Evolutionary conservation across 2,888 invertebrate species (phyloP), one percentile per base, ranked within the genome.

Genomic region (Sthenelais limicola): DNA sequence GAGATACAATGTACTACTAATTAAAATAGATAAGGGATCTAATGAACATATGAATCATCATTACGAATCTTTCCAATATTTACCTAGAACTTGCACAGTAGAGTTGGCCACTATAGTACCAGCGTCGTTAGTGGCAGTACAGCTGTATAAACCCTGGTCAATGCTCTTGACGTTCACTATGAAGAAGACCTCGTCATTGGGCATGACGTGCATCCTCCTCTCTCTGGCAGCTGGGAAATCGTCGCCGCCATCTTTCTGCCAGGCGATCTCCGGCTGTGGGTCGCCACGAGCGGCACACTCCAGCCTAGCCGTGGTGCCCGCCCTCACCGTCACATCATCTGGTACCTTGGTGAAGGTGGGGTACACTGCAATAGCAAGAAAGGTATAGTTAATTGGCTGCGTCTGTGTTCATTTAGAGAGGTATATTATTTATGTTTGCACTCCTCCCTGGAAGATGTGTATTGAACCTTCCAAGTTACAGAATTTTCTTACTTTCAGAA

Each of bases 101-200:
- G 95, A 95, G 89, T 96, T 96, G 1, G 95, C 93, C 79, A 93
- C 92, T 48, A 95, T 93, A 70, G 91, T 91, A 0, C 97, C 98
- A 18, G 96, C 97, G 52, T 92, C 91, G 88, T 97, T 98, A 82
- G 92, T 92, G 0, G 97, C 98, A 7, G 93, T 95, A 88, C 97
- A 98, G 68, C 94, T 96, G 86, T 98, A 98, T 35, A 95, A 90
- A 0, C 98, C 98, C 89, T 94, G 93, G 85, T 98, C 98, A 43
- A 92, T 91, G 0, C 93, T 91, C 87, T 95, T 95, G 28, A 95
- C 94, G 88, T 95, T 92, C n/a, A 95, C 91, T 80, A 98, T 97
- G 84, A 96, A 95, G 86, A 97, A 95, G 0, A 94, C 92, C n/a
- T 35, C 43, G 86, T 96, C 94, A 85, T 97, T 97, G 35, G 92